These are phyloP conservation scores for Temnothorax nylanderi DNA, from an alignment of 1,140 invertebrate genomes.

Conservation along the genomic window DNA sequence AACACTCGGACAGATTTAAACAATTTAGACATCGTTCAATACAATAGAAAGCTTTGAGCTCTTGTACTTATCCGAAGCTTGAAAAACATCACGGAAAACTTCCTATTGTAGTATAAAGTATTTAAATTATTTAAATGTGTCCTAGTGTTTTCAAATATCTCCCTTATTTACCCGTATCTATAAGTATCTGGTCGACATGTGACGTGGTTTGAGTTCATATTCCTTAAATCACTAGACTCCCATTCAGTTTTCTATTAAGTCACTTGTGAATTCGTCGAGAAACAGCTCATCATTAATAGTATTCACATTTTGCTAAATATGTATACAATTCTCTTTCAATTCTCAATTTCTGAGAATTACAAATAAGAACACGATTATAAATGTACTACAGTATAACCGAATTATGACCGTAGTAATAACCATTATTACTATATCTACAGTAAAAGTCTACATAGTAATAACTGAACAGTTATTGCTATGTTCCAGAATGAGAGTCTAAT, in stretches of 20 bases:
- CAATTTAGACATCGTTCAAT: constrained; percentile 5
- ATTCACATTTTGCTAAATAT: constrained; percentile 20
- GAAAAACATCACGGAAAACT: neutral
- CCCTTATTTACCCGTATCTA: constrained; percentile 17
- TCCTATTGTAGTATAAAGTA: neutral
- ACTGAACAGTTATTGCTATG: neutral
- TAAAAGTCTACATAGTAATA: neutral
- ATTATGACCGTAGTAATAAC: neutral
- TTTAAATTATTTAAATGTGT: constrained; percentile 34
- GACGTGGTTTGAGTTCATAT: neutral
- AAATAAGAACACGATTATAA: neutral
- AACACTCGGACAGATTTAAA: constrained; percentile 1
- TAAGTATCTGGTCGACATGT: constrained; percentile 31
- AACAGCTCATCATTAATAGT: neutral
- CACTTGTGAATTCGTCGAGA: constrained; percentile 4
- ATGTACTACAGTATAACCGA: neutral
- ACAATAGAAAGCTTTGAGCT: neutral
- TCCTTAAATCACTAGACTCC: constrained; percentile 25
- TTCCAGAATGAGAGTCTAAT: constrained; percentile 26
- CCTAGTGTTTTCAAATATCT: constrained; percentile 7
- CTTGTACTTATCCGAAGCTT: neutral
- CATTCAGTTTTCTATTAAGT: constrained; percentile 23
- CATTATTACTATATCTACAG: neutral
- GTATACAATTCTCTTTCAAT: neutral
- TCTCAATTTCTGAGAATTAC: neutral